Percentiles rank a stretch among this genome's conserved stretches.
phyloP scores from a whole-genome alignment of 2,888 invertebrate genomes.

The Reticulitermes lucifugus region DNA sequence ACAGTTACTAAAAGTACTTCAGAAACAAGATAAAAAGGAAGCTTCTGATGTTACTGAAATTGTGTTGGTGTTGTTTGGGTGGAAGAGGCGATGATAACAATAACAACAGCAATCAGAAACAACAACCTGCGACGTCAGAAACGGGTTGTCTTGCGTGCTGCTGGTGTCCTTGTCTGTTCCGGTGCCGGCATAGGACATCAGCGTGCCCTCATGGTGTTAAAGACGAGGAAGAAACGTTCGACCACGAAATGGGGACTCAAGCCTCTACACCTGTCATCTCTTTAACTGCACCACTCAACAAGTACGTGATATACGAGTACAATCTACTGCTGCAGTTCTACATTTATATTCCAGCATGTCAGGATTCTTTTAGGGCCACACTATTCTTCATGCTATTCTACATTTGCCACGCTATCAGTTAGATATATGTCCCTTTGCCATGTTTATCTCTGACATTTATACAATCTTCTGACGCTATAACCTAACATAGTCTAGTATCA shows the following conservation, averaged over 20 bases:
- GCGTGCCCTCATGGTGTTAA: not conserved
- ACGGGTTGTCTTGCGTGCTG: slow-evolving; percentile 11
- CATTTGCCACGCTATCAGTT: too few species aligned
- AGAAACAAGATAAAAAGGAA: not conserved
- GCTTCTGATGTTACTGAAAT: not conserved
- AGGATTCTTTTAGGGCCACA: too few species aligned
- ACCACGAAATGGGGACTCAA: slow-evolving; percentile 1
- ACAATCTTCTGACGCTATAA: too few species aligned
- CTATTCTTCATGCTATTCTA: too few species aligned
- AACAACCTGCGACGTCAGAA: not conserved
- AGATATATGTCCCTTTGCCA: too few species aligned
- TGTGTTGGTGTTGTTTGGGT: slow-evolving; percentile 8
- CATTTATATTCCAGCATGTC: too few species aligned
- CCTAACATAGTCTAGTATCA: too few species aligned
- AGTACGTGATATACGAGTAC: not conserved
- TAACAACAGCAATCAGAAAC: slow-evolving; percentile 23
- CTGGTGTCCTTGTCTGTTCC: slow-evolving; percentile 30
- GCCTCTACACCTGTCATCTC: slow-evolving; percentile 10
- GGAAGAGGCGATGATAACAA: slow-evolving; percentile 24
- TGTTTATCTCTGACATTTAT: too few species aligned
- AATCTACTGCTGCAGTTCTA: too few species aligned
- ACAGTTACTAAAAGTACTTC: not conserved
- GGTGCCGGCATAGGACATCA: slow-evolving; percentile 29
- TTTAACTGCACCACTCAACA: slow-evolving; percentile 9
- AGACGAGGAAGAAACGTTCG: slow-evolving; percentile 5